Evolutionary conservation across 2,797 vertebrate species (phyloP), one percentile per base, ranked within the genome.

Genomic region (Discoglossus pictus): DNA sequence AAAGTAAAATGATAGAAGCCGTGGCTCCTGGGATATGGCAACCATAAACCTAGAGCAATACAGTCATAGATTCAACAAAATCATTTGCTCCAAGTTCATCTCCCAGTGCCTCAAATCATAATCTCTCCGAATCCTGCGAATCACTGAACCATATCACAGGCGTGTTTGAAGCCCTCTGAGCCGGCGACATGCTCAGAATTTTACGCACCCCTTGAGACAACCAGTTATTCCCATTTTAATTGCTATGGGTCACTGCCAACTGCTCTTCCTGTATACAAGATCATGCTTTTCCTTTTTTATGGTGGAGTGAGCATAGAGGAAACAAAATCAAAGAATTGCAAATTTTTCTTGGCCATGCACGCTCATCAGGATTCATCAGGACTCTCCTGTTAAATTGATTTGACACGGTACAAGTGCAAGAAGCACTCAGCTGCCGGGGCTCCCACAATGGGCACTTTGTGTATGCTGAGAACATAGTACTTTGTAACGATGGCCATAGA

Each of bases 361-460:
- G 40, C 68, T 71, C 68, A 71, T 71, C 68, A 71, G 38, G 68
- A 71, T 71, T 52, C 53, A 71, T 71, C 68, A 71, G 53, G 27
- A 18, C 53, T 52, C 68, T 64, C 61, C 61, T 52, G 60, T 27
- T 71, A 71, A 64, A 64, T 71, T 71, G 61, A 44, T 64, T 71
- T 65, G 68, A 65, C 68, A 65, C 61, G 31, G 61, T 58, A 59
- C 53, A 71, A 71, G 68, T 71, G 68, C 53, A 58, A 71, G 53
- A 71, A 55, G 53, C 52, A 59, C 53, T 71, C 68, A 71, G 68
- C 61, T 71, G 61, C 61, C 7, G 39, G 52, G 25, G 4, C 36
- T 58, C n/a, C 68, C 38, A 65, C 68, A 71, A 71, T 65, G 61
- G 61, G 27, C 40, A 59, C 52, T 64, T 52, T 71, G 68, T 70